phyloP scores from a whole-genome alignment of 2,797 vertebrate genomes.

The Crocidura indochinensis region DNA sequence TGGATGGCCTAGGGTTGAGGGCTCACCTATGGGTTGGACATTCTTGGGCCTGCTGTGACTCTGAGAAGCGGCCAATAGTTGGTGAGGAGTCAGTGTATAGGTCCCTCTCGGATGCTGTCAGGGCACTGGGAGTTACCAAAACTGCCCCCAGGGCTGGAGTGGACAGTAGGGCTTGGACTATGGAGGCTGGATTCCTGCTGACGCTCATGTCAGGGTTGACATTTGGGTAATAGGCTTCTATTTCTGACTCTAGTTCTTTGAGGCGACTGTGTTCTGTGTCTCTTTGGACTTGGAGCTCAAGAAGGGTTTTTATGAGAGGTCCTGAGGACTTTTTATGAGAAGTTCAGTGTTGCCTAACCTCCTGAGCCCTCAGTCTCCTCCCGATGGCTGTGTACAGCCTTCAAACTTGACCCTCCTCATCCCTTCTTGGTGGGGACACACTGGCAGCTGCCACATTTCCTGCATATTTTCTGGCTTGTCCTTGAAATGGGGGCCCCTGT shows the following conservation, averaged over 20 bases:
- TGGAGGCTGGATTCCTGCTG: slow-evolving; percentile 12
- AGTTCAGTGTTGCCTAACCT: background rate
- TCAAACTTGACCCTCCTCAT: background rate
- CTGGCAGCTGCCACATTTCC: background rate
- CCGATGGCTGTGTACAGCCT: background rate
- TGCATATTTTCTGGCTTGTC: background rate
- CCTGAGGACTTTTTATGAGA: no score
- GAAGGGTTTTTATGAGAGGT: background rate
- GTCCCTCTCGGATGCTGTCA: no score
- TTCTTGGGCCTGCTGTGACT: no score
- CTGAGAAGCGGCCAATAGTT: no score
- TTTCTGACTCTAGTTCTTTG: background rate
- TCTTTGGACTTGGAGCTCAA: no score
- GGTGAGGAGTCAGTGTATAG: no score
- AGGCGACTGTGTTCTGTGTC: background rate
- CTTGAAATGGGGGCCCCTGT: background rate
- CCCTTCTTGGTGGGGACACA: background rate
- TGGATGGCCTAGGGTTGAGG: no score
- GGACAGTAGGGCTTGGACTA: no score
- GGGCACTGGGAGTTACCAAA: no score
- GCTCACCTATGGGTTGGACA: no score
- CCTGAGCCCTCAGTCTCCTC: background rate
- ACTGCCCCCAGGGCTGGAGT: no score
- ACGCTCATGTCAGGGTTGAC: background rate
- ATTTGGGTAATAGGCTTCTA: background rate